phyloP scores from a whole-genome alignment of 2,113 vertebrate species.

The Raja brachyura region DNA sequence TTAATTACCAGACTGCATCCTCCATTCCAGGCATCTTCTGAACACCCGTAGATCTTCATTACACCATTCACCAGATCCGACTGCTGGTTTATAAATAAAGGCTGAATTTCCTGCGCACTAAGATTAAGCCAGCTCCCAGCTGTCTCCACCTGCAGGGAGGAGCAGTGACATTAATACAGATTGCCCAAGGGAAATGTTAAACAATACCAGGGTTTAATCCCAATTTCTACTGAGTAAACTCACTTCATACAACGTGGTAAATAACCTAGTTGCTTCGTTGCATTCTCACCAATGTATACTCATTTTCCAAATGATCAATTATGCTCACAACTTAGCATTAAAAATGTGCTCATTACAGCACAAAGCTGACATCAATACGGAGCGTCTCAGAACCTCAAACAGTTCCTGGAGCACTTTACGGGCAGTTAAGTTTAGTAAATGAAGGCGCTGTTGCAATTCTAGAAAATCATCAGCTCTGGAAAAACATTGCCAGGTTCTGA shows the following conservation, averaged over 20 bases:
- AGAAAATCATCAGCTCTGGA: background rate
- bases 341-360: background rate
- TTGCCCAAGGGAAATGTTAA: background rate
- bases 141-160: constrained; percentile 57
- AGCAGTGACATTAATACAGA: background rate
- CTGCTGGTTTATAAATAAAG: constrained; percentile 55
- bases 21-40: constrained; percentile 74
- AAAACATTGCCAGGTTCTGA: too few species aligned
- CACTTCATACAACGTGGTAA: background rate
- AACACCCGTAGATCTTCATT: constrained; percentile 64
- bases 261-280: background rate
- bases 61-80: constrained; percentile 46
- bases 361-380: background rate
- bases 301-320: background rate
- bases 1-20: constrained; percentile 75
- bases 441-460: background rate
- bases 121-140: constrained; percentile 73
- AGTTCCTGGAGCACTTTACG: background rate
- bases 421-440: background rate
- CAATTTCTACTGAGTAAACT: background rate
- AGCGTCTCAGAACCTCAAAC: background rate
- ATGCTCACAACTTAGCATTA: background rate
- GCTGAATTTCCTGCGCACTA: constrained; percentile 76
- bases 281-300: background rate
- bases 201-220: too few species aligned